Evolutionary conservation across 2,797 vertebrate species (phyloP).

Genomic region (Phrynocephalus forsythii): DNA sequence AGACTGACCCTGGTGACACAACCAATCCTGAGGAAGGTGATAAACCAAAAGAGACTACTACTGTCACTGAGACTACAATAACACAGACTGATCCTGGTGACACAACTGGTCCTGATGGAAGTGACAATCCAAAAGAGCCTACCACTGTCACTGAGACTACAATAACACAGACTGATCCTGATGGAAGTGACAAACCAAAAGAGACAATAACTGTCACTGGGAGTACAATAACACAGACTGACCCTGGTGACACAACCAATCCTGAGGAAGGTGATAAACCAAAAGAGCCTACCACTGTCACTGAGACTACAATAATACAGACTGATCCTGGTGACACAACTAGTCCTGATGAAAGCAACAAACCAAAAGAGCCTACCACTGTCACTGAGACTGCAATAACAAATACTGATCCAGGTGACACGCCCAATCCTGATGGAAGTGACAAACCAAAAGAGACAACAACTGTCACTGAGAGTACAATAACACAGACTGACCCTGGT

Average conservation of each 20-base stretch:
- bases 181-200: neutral
- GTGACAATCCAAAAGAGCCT: neutral
- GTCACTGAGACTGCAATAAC: neutral
- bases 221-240: neutral
- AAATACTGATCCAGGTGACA: neutral
- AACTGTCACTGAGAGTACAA: neutral
- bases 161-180: neutral
- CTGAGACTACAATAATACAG: neutral
- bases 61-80: neutral
- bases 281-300: neutral
- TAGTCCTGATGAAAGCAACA: neutral
- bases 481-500: neutral
- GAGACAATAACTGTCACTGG: neutral
- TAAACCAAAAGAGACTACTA: neutral
- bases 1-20: neutral
- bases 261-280: neutral
- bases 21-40: neutral
- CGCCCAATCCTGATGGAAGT: neutral
- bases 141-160: neutral
- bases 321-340: neutral
- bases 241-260: neutral
- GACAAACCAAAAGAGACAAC: neutral
- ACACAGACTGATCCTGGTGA: neutral
- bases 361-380: neutral
- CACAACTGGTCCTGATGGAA: neutral